phyloP scores from a whole-genome alignment of 2,888 invertebrate species.

The Lasioglossum villosulum region DNA sequence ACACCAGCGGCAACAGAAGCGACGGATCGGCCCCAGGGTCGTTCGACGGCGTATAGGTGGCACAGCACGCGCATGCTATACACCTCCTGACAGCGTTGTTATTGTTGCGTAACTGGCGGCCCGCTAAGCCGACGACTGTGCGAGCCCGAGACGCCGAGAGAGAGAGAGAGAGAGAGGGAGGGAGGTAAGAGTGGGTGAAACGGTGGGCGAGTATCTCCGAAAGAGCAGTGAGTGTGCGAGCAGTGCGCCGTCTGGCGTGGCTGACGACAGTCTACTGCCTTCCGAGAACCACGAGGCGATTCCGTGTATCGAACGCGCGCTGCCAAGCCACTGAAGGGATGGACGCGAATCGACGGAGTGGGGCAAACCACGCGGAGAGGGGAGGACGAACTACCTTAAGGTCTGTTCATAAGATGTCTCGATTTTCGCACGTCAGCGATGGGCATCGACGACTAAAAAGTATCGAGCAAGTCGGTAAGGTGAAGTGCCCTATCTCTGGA shows the following conservation, averaged over 20 bases:
- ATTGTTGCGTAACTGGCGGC: conserved; percentile 79
- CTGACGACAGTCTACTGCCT: conserved; percentile 84
- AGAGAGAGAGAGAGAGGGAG: conserved; percentile 38
- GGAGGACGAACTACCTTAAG: conserved; percentile 31
- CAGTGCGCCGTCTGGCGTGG: conserved; percentile 84
- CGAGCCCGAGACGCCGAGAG: conserved; percentile 48
- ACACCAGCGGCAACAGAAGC: conserved; percentile 43
- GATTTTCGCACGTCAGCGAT: too few species aligned
- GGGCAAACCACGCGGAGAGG: conserved; percentile 43
- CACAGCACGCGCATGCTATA: conserved; percentile 68
- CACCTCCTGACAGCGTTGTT: conserved; percentile 73
- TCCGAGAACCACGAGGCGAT: conserved; percentile 83
- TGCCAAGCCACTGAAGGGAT: conserved; percentile 73
- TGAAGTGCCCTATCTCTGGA: too few species aligned
- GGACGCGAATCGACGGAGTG: conserved; percentile 33
- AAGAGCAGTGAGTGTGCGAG: conserved; percentile 75
- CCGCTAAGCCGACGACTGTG: conserved; percentile 56
- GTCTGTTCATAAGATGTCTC: conserved; percentile 28
- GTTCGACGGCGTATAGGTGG: conserved; percentile 66
- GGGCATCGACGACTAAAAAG: too few species aligned
- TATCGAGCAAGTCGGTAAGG: too few species aligned
- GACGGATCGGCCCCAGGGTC: conserved; percentile 61
- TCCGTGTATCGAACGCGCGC: conserved; percentile 83
- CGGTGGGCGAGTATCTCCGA: conserved; percentile 70
- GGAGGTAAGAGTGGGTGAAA: conserved; percentile 66